Percentiles rank a stretch among this genome's conserved stretches.
Conservation (phyloP, 2,888 invertebrate genomes). For the Machimus atricapillus region DNA sequence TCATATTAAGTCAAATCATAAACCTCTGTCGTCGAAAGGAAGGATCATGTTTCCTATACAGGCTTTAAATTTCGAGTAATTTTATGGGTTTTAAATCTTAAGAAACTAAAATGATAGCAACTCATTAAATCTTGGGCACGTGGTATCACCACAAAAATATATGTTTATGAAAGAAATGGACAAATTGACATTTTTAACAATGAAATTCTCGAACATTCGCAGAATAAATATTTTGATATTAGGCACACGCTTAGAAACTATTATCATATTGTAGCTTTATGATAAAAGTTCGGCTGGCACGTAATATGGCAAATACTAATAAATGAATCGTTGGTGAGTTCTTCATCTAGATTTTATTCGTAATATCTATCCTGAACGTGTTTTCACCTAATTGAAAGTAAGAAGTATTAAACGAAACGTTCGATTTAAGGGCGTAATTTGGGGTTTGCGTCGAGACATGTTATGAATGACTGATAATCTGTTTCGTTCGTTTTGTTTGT, state of each 20-base stretch:
- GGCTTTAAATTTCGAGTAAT: too few relatives aligned
- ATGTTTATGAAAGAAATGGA: too few relatives aligned
- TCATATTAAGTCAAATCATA: neutral
- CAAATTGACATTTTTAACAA: too few relatives aligned
- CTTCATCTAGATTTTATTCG: neutral
- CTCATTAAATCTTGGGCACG: too few relatives aligned
- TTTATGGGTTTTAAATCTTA: too few relatives aligned
- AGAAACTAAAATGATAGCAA: too few relatives aligned
- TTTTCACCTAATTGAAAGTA: neutral
- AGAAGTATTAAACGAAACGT: neutral
- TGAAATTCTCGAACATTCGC: too few relatives aligned
- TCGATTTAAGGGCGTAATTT: neutral
- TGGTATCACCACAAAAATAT: too few relatives aligned
- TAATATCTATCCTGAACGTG: neutral
- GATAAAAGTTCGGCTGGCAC: neutral
- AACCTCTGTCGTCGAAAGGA: neutral
- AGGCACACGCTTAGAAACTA: too few relatives aligned
- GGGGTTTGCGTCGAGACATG: neutral
- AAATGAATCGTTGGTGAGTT: neutral
- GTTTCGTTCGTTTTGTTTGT: neutral
- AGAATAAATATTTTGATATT: too few relatives aligned
- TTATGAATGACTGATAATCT: neutral
- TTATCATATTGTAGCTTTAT: neutral
- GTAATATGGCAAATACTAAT: neutral
- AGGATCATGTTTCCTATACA: too few relatives aligned